A percentile compares a stretch with the other conserved stretches of the same genome.
Evolutionary conservation across 2,797 vertebrate species (phyloP).

Genomic region (Lutjanus argentimaculatus): DNA sequence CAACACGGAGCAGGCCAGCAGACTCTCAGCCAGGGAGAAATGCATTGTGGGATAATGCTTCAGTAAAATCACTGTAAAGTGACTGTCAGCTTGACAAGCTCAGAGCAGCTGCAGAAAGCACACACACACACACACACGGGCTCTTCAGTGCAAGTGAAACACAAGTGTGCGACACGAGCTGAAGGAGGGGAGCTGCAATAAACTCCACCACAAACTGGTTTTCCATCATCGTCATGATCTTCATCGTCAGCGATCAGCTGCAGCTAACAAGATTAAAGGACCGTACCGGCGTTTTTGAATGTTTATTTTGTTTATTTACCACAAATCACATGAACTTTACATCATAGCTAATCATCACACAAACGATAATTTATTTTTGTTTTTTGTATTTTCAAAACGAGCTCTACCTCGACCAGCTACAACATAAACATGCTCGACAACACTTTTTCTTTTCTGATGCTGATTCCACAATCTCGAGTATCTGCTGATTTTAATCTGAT

Average conservation of each 20-base stretch:
- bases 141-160: neutral
- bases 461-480: no score
- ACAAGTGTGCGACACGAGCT: neutral
- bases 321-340: neutral
- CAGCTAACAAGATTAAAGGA: neutral
- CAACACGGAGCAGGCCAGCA: neutral
- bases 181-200: no score
- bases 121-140: constrained; percentile 4
- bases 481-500: no score
- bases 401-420: no score
- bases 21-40: constrained; percentile 14
- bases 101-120: constrained; percentile 61
- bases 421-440: no score
- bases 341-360: neutral
- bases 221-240: constrained; percentile 3
- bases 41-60: constrained; percentile 34
- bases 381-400: no score
- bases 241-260: neutral
- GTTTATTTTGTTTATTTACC: neutral
- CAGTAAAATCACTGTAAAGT: constrained; percentile 47
- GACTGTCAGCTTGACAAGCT: constrained; percentile 53
- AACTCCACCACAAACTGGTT: neutral
- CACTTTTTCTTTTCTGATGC: no score
- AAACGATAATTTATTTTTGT: no score
- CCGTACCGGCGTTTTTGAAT: neutral